phyloP scores from a whole-genome alignment of 2,113 vertebrate genomes.

The Felis chaus region DNA sequence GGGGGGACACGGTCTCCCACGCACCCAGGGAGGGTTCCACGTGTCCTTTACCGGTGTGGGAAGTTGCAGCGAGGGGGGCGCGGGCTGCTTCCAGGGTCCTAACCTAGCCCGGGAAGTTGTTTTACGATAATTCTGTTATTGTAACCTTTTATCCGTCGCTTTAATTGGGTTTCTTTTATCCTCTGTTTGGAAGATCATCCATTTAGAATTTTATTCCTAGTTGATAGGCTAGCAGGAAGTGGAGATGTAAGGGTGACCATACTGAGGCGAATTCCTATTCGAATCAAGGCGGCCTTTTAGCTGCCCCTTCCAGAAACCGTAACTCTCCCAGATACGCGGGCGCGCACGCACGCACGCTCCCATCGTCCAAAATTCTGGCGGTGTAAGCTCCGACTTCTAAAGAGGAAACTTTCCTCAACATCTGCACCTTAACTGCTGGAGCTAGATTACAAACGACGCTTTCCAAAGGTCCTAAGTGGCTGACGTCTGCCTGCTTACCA shows the following conservation, averaged over 20 bases:
- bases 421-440: neutral
- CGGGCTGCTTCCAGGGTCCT: neutral
- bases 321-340: neutral
- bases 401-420: neutral
- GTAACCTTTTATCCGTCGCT: conserved; percentile 31
- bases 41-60: rapidly evolving
- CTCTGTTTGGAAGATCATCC: neutral
- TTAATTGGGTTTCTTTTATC: conserved; percentile 9
- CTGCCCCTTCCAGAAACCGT: neutral
- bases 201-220: conserved; percentile 10
- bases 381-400: neutral
- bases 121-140: conserved; percentile 34
- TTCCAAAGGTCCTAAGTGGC: neutral
- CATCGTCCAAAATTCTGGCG: neutral
- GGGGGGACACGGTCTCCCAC: rapidly evolving
- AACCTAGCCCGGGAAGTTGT: neutral
- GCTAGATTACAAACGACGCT: neutral
- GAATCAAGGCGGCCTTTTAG: neutral
- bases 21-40: rapidly evolving
- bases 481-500: rapidly evolving
- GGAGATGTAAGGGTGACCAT: neutral
- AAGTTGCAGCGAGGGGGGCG: rapidly evolving
- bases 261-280: rapidly evolving
- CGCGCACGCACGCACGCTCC: rapidly evolving
- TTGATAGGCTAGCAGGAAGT: neutral